Base-by-base conservation (phyloP, 2,888 invertebrate genomes). In the Argynnis bischoffii region DNA sequence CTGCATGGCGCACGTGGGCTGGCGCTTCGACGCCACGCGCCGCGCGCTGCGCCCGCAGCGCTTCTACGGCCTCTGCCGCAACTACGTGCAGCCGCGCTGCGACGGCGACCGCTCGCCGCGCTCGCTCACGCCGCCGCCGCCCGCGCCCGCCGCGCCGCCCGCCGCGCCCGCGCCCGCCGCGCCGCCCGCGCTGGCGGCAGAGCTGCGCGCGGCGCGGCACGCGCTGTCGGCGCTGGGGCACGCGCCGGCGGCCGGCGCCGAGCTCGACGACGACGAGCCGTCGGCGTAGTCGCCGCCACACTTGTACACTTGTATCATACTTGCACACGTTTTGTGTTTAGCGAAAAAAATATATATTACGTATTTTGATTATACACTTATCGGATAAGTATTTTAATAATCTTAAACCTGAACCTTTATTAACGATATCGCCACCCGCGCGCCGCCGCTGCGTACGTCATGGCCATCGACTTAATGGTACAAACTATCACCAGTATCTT, bases 61-160 rank as follows among this genome's bases (percentile, higher is more conserved):
- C 70, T 93, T 93, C 86, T 93, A 78, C 85, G 92, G 86, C 0
- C 81, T 93, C 74, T 86, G 88, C 73, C 89, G 92, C 76, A 89
- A 90, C 84, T 81, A 82, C 79, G 85, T 90, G 77, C 77, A 77
- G 78, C 87, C 87, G 75, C 82, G 79, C 75, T 70, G 69, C 72
- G 76, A 74, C 65, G 67, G 21, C 70, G 70, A 69, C 51, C 46
- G 53, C 41, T 53, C 63, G 48, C 69, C 61, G 48, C 69, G 47
- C 55, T 64, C 66, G 68, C 63, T 59, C 64, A 56, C 63, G 53
- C 68, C 68, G 60, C 63, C 47, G 35, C 55, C 59, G 56, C 64
- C 61, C 18, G 26, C 64, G 66, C 65, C 55, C 54, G 46, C 64
- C 48, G 66, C 55, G 46, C 66, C n/a, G 60, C 54, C 54, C n/a